phyloP scores from a whole-genome alignment of 1,140 invertebrate genomes.

The Zaprionus africanus region DNA sequence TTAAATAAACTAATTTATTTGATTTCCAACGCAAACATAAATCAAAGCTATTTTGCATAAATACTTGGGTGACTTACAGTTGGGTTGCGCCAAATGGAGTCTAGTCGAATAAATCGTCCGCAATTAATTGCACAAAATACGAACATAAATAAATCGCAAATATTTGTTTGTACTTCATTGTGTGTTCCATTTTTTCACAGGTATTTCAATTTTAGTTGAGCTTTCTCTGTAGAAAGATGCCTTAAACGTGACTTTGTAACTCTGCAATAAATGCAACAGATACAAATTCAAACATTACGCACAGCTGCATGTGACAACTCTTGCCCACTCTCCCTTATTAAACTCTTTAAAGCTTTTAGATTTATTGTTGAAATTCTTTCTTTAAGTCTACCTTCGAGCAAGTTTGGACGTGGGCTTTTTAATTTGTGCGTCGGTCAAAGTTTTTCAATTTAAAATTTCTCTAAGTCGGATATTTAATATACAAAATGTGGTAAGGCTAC shows the following conservation, averaged over 20 bases:
- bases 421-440: slow-evolving; percentile 73
- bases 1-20: slow-evolving; percentile 68
- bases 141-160: slow-evolving; percentile 46
- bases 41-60: slow-evolving; percentile 56
- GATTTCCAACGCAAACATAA: slow-evolving; percentile 39
- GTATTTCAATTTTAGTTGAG: neutral
- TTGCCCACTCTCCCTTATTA: slow-evolving; percentile 6
- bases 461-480: slow-evolving; percentile 75
- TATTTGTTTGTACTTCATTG: slow-evolving; percentile 46
- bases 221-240: slow-evolving; percentile 51
- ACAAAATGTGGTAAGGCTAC: slow-evolving; percentile 53
- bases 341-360: slow-evolving; percentile 25
- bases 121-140: slow-evolving; percentile 51
- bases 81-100: slow-evolving; percentile 1
- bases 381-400: slow-evolving; percentile 22
- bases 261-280: slow-evolving; percentile 19
- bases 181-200: slow-evolving; percentile 7
- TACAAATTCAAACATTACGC: slow-evolving; percentile 9
- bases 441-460: slow-evolving; percentile 81
- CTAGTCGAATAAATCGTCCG: slow-evolving; percentile 23
- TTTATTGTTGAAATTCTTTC: slow-evolving; percentile 32
- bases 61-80: slow-evolving; percentile 13
- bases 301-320: slow-evolving; percentile 51
- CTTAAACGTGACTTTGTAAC: slow-evolving; percentile 60
- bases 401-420: slow-evolving; percentile 70